These are phyloP conservation scores for Melinopterus prodromus DNA, from an alignment of 2,888 invertebrate species.

Conservation along the genomic window DNA sequence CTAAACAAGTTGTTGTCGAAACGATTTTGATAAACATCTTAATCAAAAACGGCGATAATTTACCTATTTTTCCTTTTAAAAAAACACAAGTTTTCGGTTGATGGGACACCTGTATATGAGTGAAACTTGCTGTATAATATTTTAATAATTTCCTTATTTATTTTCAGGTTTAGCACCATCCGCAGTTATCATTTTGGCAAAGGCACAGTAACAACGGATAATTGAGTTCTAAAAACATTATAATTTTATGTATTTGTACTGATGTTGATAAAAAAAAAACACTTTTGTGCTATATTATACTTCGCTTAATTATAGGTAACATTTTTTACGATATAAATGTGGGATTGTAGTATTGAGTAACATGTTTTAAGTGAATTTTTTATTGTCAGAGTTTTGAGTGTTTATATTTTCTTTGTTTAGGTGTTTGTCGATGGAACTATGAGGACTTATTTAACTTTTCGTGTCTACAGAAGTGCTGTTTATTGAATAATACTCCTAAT, in stretches of 20 bases:
- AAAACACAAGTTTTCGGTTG: no score
- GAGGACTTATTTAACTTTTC: no score
- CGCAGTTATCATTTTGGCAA: conserved; percentile 82
- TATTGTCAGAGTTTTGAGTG: background rate
- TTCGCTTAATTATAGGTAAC: background rate
- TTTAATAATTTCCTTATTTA: conserved; percentile 39
- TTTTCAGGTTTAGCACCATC: conserved; percentile 82
- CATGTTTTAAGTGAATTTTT: background rate
- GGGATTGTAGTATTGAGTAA: background rate
- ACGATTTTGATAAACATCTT: no score
- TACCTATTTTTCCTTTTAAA: no score
- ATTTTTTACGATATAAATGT: background rate
- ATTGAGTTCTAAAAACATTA: background rate
- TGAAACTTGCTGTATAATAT: background rate
- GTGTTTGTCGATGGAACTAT: no score
- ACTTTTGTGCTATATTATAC: background rate
- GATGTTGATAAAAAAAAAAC: background rate
- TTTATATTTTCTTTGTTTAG: background rate
- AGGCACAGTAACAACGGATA: conserved; percentile 52
- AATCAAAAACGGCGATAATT: no score
- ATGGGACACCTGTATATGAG: no score
- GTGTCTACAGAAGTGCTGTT: no score
- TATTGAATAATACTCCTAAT: no score
- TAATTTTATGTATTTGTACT: conserved; percentile 4
- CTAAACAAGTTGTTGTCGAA: no score